Percentiles rank a stretch among this genome's conserved stretches.
Conservation (phyloP, 2,797 vertebrate genomes). For the Centropyge bicolor region DNA sequence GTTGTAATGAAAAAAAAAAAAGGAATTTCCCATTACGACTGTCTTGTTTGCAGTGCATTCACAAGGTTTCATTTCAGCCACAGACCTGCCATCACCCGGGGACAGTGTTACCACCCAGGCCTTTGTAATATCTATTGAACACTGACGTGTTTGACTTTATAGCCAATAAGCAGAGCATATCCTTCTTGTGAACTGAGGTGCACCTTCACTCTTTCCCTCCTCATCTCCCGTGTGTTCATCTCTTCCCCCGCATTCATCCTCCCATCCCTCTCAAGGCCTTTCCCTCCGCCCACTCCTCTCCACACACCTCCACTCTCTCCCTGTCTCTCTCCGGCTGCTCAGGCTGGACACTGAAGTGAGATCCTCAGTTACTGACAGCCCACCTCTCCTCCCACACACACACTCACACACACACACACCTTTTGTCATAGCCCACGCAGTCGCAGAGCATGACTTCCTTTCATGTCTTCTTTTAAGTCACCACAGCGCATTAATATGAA, state of each 20-base stretch:
- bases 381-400: slow-evolving; percentile 50
- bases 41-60: not conserved
- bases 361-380: slow-evolving; percentile 17
- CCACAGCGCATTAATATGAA: slow-evolving; percentile 56
- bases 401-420: slow-evolving; percentile 17
- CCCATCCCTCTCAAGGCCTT: slow-evolving; percentile 45
- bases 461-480: slow-evolving; percentile 57
- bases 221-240: slow-evolving; percentile 35
- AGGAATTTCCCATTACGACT: slow-evolving; percentile 2
- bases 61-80: slow-evolving; percentile 21
- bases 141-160: slow-evolving; percentile 21
- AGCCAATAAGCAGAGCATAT: slow-evolving; percentile 44
- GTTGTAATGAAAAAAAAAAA: slow-evolving; percentile 4
- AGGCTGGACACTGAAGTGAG: slow-evolving; percentile 44
- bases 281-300: slow-evolving; percentile 49
- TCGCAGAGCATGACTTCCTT: slow-evolving; percentile 45
- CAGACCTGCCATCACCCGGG: slow-evolving; percentile 10
- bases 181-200: slow-evolving; percentile 27
- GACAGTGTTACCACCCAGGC: slow-evolving; percentile 22
- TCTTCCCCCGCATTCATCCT: slow-evolving; percentile 48
- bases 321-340: slow-evolving; percentile 20
- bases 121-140: slow-evolving; percentile 14
- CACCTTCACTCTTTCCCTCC: slow-evolving; percentile 32
- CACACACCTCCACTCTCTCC: slow-evolving; percentile 18
- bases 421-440: slow-evolving; percentile 41